Base-by-base conservation (phyloP, 1,140 invertebrate species). In the Lasaia peninsularis region DNA sequence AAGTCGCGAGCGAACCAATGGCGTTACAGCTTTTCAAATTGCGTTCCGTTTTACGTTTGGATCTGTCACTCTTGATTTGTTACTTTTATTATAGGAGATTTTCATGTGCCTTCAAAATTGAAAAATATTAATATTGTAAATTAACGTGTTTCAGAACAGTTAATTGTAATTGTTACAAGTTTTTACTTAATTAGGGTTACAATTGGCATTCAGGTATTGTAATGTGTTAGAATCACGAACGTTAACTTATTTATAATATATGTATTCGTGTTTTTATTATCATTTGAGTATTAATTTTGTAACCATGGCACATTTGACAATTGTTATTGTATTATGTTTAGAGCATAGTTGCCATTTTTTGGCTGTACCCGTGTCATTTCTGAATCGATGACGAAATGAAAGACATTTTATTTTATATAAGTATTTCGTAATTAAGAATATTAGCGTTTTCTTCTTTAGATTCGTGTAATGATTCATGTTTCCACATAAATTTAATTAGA, bases 401-500 rank as follows among this genome's bases (percentile, higher is more conserved):
- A 88, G 85, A 88, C 85, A 88, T 83, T 81, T 86, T 86, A 75
- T 75, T 86, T 88, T 85, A 68, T 69, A 79, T 86, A 83, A 85
- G 80, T 84, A 84, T 82, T 83, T 80, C 76, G 66, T 88, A 84
- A 78, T 79, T 88, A 88, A 86, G 85, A 75, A 71, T 85, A 86
- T 82, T 75, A 88, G 81, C 65, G 81, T 86, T 84, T 85, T 79
- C 85, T 88, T 88, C 85, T 86, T 84, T 88, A 88, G 85, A 86
- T 84, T 80, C 83, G 80, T 86, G 82, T 84, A 82, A 86, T 76
- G 75, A 84, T 86, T 85, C 80, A 87, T 87, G 81, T 88, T 88
- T 88, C 85, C 85, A 88, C 80, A 76, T 85, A 86, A 77, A 83
- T 76, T 82, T 88, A 84, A 85, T 86, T 88, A 88, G 85, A 88